A percentile compares a stretch with the other conserved stretches of the same genome.
These are phyloP conservation scores for Harmothoe impar DNA, from an alignment of 2,888 invertebrate species.

Conservation along the genomic window DNA sequence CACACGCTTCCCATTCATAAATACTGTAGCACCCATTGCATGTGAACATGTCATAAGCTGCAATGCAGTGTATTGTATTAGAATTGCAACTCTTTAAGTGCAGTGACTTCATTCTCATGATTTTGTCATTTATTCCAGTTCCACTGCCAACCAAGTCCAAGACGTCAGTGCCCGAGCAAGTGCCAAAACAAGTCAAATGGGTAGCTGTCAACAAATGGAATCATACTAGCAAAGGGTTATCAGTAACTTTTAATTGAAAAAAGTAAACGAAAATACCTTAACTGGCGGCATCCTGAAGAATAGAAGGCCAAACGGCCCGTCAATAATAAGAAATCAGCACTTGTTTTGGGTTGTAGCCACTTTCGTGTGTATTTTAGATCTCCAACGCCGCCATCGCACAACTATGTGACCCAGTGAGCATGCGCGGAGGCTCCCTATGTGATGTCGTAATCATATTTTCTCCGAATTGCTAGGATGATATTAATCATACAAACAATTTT, in stretches of 20 bases:
- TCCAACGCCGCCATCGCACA: slow-evolving; percentile 57
- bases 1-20: too few relatives aligned
- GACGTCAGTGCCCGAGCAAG: too few relatives aligned
- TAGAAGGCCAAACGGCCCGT: background rate
- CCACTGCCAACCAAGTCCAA: too few relatives aligned
- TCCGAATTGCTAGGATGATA: too few relatives aligned
- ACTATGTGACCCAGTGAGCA: slow-evolving; percentile 63
- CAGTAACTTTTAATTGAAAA: background rate
- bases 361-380: slow-evolving; percentile 11
- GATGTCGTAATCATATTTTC: too few relatives aligned
- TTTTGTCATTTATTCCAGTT: too few relatives aligned
- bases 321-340: slow-evolving; percentile 9
- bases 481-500: too few relatives aligned
- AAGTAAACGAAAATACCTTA: background rate
- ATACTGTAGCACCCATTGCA: too few relatives aligned
- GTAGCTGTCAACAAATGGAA: slow-evolving; percentile 46
- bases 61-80: too few relatives aligned
- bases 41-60: too few relatives aligned
- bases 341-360: background rate
- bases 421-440: slow-evolving; percentile 7
- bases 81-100: too few relatives aligned
- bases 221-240: background rate
- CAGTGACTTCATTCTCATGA: too few relatives aligned
- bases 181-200: background rate
- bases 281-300: slow-evolving; percentile 22